Conservation (phyloP, 2,888 invertebrate genomes). For the Monochamus alternatus region DNA sequence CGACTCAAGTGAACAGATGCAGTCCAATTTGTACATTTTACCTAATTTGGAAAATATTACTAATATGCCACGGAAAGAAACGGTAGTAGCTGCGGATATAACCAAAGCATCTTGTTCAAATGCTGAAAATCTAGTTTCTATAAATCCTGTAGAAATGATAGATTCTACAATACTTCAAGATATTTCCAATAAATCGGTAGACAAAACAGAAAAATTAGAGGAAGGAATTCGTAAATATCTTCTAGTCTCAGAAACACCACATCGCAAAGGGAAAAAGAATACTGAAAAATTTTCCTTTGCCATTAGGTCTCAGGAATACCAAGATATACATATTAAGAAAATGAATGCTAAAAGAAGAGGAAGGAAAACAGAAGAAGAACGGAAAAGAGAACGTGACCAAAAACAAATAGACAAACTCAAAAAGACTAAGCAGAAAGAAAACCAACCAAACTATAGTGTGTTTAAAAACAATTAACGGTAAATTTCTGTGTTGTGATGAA, state of each 20-base stretch:
- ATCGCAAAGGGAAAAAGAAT: conserved; percentile 17
- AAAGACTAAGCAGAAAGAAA: conserved; percentile 12
- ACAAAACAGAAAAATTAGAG: neutral
- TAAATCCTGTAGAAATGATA: conserved; percentile 8
- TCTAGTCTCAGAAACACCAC: conserved; percentile 3
- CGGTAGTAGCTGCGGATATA: conserved; percentile 12
- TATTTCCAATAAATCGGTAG: neutral
- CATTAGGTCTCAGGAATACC: conserved; percentile 5
- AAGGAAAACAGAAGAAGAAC: neutral
- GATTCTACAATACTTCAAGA: neutral
- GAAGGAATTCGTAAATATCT: conserved; percentile 9
- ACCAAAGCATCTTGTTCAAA: conserved; percentile 14
- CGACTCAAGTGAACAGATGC: neutral
- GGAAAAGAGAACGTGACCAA: conserved; percentile 15
- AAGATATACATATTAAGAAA: conserved; percentile 10
- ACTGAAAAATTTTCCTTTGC: conserved; percentile 10
- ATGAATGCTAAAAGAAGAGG: conserved; percentile 1
- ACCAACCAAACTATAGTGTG: neutral
- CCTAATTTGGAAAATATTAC: conserved; percentile 17
- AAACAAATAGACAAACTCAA: conserved; percentile 15
- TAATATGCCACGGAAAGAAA: conserved; percentile 9
- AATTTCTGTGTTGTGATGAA: conserved; percentile 18
- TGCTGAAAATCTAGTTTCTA: conserved; percentile 15
- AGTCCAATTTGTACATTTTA: neutral
- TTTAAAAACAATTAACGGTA: conserved; percentile 3